A percentile compares a stretch with the other conserved stretches of the same genome.
phyloP scores from a whole-genome alignment of 1,140 invertebrate species.

The Adoxophyes honmai region DNA sequence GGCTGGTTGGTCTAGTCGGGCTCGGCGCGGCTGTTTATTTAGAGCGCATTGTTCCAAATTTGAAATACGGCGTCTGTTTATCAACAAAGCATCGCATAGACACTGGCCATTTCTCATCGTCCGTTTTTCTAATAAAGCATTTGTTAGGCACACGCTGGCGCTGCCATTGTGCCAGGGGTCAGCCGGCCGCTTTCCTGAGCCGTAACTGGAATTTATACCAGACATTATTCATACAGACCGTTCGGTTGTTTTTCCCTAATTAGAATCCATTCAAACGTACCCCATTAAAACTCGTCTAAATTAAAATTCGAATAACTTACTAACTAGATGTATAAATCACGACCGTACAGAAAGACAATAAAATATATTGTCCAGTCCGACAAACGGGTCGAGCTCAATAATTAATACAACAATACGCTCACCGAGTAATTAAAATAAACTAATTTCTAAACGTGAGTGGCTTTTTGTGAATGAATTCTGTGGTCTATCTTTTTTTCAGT shows the following conservation, averaged over 20 bases:
- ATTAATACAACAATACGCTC: constrained; percentile 71
- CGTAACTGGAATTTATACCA: constrained; percentile 69
- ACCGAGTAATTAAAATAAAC: constrained; percentile 74
- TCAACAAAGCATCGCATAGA: constrained; percentile 24
- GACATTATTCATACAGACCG: constrained; percentile 62
- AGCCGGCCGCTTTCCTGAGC: constrained; percentile 51
- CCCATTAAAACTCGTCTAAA: constrained; percentile 75
- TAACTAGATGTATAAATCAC: constrained; percentile 76
- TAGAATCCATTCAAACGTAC: constrained; percentile 72
- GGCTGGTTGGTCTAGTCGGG: no score
- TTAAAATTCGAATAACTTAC: constrained; percentile 76
- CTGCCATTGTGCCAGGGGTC: constrained; percentile 53
- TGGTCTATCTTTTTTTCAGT: constrained; percentile 43
- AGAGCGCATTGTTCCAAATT: constrained; percentile 12
- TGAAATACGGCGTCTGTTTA: constrained; percentile 17
- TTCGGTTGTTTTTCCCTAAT: constrained; percentile 70
- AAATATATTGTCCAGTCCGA: constrained; percentile 68
- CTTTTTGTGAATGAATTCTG: constrained; percentile 66
- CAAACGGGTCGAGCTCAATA: constrained; percentile 42
- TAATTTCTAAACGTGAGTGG: constrained; percentile 67
- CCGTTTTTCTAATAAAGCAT: constrained; percentile 56
- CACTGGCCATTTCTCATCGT: constrained; percentile 42
- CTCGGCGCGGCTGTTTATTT: neutral
- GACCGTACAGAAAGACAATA: constrained; percentile 63
- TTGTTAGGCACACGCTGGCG: constrained; percentile 49